Evolutionary conservation across 2,888 invertebrate genomes (phyloP).

Genomic region (Meta bourneti): DNA sequence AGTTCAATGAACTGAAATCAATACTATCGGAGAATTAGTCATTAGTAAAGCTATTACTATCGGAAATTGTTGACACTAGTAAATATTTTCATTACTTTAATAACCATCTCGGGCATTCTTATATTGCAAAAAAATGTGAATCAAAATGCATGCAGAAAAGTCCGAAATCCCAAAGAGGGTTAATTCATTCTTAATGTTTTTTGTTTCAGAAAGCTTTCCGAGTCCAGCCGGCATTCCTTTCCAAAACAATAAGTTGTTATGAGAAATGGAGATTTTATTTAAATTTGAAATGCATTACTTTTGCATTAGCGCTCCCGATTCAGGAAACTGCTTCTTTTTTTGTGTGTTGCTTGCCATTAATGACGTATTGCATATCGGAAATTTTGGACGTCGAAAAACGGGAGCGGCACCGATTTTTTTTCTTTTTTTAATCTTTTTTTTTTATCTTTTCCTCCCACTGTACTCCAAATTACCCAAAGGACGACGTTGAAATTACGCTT

Average conservation of each 20-base stretch:
- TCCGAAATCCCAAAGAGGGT: not conserved
- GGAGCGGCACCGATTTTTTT: not conserved
- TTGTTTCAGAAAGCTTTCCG: not conserved
- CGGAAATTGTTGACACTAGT: not conserved
- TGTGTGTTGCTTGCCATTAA: not conserved
- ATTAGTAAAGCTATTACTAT: not conserved
- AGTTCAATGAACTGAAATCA: too few relatives aligned
- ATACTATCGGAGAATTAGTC: too few relatives aligned
- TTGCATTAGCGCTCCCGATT: not conserved
- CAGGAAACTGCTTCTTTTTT: not conserved
- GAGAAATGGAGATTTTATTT: constrained; percentile 19
- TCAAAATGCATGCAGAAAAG: not conserved
- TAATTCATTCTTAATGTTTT: not conserved
- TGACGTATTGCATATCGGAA: not conserved
- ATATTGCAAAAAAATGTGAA: not conserved
- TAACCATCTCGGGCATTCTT: not conserved
- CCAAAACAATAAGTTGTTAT: not conserved
- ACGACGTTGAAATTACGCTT: not conserved
- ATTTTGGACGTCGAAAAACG: not conserved
- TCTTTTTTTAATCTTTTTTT: not conserved
- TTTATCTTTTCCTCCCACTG: too few relatives aligned
- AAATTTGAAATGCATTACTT: constrained; percentile 13
- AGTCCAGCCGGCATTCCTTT: not conserved
- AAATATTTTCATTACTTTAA: not conserved
- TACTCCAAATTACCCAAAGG: not conserved